Evolutionary conservation across 1,140 invertebrate species (phyloP), one percentile per base, ranked within the genome.

Genomic region (Caenorhabditis latens): DNA sequence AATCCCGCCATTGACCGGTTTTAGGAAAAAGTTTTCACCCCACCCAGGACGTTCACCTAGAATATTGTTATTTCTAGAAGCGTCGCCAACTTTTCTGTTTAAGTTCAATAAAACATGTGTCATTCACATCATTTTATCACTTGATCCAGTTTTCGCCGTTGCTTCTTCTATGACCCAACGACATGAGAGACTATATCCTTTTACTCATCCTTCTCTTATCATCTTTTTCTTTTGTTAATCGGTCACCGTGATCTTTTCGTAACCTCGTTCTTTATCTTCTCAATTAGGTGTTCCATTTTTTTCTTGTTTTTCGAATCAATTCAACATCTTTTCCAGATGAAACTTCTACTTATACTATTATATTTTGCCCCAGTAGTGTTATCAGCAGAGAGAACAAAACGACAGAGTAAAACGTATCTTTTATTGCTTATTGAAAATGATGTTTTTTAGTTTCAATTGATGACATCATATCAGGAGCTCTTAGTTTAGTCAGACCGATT

Each of bases 361-460:
- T 67, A 48, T 4, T 84, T 67, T 21, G 24, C 40, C 5, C 14
- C 58, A 2, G 48, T 75, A 75, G 40, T 50, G 21, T 63, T 71
- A 42, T 19, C 14, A 24, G 3, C 46, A 40, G 53, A 53, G 11
- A n/a, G 63, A 19, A 13, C 19, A 9, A 88, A 67, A 53, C 40
- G 65, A 14, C 87, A 88, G 83, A 58, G 87, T 88, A 40, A 83
- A 84, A 43, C n/a, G 50, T 57, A 19, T 53, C 2, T 48, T 14
- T 79, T 7, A 19, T 13, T 11, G 16, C 9, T 9, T 7, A 67
- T 42, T 21, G 8, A 32, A 50, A 21, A 32, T 75, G 19, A n/a
- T n/a, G n/a, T n/a, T 42, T 90, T 88, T 21, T 83, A 90, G 89
- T 87, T n/a, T 90, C 89, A 0, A 86, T 90, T 40, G 89, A 90